phyloP scores from a whole-genome alignment of 2,888 invertebrate species.

The Eupsilia transversa region DNA sequence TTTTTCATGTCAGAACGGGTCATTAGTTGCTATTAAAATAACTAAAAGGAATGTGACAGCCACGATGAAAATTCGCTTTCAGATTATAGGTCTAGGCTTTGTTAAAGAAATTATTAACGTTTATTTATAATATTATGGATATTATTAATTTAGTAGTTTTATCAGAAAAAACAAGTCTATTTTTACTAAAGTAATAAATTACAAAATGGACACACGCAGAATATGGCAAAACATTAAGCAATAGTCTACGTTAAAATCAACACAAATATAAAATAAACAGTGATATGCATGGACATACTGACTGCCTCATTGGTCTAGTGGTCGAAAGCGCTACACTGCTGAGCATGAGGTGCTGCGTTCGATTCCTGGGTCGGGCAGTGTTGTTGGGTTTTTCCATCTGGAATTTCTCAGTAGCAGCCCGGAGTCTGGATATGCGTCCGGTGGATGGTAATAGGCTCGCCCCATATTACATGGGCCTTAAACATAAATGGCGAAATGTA shows the following conservation, averaged over 20 bases:
- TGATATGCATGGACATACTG: neutral
- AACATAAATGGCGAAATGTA: neutral
- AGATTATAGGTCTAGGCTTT: conserved; percentile 19
- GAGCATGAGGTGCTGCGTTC: neutral
- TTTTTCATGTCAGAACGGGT: conserved; percentile 17
- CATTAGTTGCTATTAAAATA: conserved; percentile 24
- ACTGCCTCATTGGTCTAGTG: neutral
- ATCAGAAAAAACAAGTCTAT: too few relatives aligned
- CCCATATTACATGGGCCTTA: neutral
- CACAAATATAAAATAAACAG: neutral
- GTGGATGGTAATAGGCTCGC: neutral
- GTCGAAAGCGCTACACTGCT: neutral
- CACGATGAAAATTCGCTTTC: conserved; percentile 25
- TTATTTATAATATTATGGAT: neutral
- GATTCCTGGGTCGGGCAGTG: neutral
- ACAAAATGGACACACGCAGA: too few relatives aligned
- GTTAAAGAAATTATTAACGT: conserved; percentile 27
- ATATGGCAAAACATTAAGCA: neutral
- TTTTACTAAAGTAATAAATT: too few relatives aligned
- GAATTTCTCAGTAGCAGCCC: neutral
- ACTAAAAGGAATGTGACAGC: conserved; percentile 26
- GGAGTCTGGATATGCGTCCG: neutral
- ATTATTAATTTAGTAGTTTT: neutral
- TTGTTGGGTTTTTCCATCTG: neutral
- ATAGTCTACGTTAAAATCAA: neutral